These are phyloP conservation scores for Rhamnusium bicolor DNA, from an alignment of 2,888 invertebrate genomes.

Conservation along the genomic window DNA sequence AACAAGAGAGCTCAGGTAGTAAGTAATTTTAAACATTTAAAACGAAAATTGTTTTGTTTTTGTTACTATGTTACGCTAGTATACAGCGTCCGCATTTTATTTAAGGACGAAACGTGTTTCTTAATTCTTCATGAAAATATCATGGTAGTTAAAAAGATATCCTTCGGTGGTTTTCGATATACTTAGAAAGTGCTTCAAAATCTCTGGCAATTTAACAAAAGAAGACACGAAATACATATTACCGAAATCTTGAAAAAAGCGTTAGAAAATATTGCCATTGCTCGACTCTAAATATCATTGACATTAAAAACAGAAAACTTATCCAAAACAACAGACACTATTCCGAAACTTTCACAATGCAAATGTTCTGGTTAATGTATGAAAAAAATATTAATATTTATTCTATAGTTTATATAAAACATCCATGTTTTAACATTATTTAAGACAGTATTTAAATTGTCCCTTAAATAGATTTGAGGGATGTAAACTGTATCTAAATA, in stretches of 20 bases:
- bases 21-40: not conserved
- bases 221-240: not conserved
- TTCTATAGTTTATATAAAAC: no score
- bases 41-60: not conserved
- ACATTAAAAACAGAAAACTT: not conserved
- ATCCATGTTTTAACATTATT: no score
- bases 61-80: no score
- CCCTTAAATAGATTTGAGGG: no score
- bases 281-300: no score
- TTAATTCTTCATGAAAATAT: not conserved
- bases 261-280: not conserved
- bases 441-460: no score
- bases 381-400: no score
- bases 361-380: slow-evolving; percentile 16
- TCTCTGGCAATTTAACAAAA: no score
- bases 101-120: not conserved
- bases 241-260: not conserved
- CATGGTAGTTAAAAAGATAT: not conserved
- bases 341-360: not conserved
- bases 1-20: slow-evolving; percentile 24
- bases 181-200: no score
- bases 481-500: no score
- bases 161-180: no score
- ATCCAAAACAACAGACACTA: not conserved
- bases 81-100: no score